Base-by-base conservation (phyloP, 2,797 vertebrate genomes). In the Ambastaia sidthimunki region DNA sequence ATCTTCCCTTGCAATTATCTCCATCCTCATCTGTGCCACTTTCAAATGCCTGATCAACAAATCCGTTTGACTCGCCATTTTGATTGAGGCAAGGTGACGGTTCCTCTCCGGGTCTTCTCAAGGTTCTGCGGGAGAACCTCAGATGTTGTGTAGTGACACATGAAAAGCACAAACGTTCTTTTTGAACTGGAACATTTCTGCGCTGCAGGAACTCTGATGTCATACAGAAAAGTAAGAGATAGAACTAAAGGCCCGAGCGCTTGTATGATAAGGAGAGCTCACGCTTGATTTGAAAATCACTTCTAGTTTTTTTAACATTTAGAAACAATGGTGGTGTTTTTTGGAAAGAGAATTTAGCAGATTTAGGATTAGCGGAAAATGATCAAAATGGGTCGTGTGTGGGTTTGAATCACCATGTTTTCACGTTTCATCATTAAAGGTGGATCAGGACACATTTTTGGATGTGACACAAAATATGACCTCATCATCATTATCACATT, bases 61-160 rank as follows among this genome's bases (percentile, higher is more conserved):
- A 87, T 86, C 76, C 71, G 74, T 85, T 82, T 83, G 82, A 82
- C 83, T 83, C 60, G 65, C 82, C 72, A 81, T 83, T 82, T 73
- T 78, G 68, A 71, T 68, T 70, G 74, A 34, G 47, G 78, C 28
- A 47, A 66, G 25, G 82, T 67, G 80, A 18, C 57, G 4, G 67
- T 48, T 77, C 62, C 57, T 65, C 65, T 78, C 47, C 31, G 60
- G 69, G 80, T 66, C 76, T 83, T 59, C 55, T 71, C 31, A 23
- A 31, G 37, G 44, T 52, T 25, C 65, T 59, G 3, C 23, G 16
- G 19, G 31, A 25, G 60, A 41, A 19, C 34, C 50, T 71, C 15
- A 34, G 71, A 79, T 63, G 55, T 48, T 70, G 57, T n/a, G 15
- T 54, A 48, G 34, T 25, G 68, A 62, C 37, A 71, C 66, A 80